Base-by-base conservation (phyloP, 2,113 vertebrate genomes). In the Pungitius pungitius region DNA sequence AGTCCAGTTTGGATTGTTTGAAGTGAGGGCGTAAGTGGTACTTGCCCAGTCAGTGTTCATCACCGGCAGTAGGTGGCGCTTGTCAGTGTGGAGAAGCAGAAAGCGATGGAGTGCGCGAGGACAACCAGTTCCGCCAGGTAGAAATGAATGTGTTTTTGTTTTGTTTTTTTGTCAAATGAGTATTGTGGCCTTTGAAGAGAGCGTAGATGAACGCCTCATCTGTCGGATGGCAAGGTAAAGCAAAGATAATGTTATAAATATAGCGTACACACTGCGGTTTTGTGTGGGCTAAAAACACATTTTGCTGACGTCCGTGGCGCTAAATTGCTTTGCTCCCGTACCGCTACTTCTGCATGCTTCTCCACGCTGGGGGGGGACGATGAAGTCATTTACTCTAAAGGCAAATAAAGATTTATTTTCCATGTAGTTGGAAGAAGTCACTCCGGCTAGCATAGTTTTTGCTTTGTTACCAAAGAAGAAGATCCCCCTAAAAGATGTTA, bases 1-100 rank as follows among this genome's bases (percentile, higher is more conserved):
- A n/a, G n/a, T n/a, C n/a, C n/a, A n/a, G n/a, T 55, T 27, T 55
- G 52, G 52, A 15, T 55, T 55, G 24, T 55, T 55, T 27, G 52
- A 15, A 55, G 52, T 27, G 24, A 15, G 52, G 24, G 15, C 15
- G 24, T 26, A 54, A 2, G 52, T 26, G 52, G 10, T 12, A 54
- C 22, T 54, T 54, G 27, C 26, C 13, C 5, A 54, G 10, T 51
- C 49, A 51, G 33, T 6, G 33, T 11, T n/a, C 13, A 12, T 22
- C 3, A 51, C n/a, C 47, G 10, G n/a, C 47, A 51, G 51, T 26
- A 54, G 22, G 26, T 24, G 52, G 6, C 6, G 1, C 6, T 54
- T 12, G 24, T 26, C 52, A 27, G 49, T 51, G 5, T 13, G n/a
- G 11, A 51, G 49, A 51, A 24, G n/a, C n/a, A 43, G 15, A 43